Percentiles rank a stretch among this genome's conserved stretches.
phyloP scores from a whole-genome alignment of 2,888 invertebrate genomes.

The Dysmachus trigonus region DNA sequence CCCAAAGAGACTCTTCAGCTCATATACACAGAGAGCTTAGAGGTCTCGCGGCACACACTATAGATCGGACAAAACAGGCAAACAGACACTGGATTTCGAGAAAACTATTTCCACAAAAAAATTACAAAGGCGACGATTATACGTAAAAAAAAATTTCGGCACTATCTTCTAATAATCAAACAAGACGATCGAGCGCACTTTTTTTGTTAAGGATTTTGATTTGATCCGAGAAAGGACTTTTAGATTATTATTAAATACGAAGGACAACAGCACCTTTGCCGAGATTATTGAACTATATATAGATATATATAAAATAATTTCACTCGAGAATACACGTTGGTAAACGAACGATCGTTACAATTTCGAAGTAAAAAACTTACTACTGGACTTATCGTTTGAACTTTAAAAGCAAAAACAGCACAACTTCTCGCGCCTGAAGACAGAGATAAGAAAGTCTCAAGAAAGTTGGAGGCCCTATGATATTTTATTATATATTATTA shows the following conservation, averaged over 20 bases:
- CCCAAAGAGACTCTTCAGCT: not conserved
- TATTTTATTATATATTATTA: not conserved
- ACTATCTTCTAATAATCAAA: not conserved
- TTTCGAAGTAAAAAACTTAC: not conserved
- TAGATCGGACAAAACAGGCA: not conserved
- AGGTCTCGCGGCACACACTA: not conserved
- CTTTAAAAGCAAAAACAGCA: not conserved
- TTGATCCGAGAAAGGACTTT: not conserved
- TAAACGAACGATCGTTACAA: not conserved
- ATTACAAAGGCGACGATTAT: not conserved
- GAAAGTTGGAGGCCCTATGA: not conserved
- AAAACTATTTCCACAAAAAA: constrained; percentile 2
- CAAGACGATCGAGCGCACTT: not conserved
- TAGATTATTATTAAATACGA: not conserved
- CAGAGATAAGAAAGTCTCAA: constrained; percentile 27
- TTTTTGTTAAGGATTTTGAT: not conserved
- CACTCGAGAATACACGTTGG: constrained; percentile 10
- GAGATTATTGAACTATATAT: not conserved
- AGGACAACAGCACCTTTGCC: not conserved
- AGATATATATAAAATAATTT: not conserved
- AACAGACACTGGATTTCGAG: constrained; percentile 5
- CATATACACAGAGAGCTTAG: not conserved
- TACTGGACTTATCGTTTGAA: constrained; percentile 25
- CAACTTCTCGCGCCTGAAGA: not conserved
- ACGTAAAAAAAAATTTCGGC: not conserved